Percentiles rank a stretch among this genome's conserved stretches.
phyloP scores from a whole-genome alignment of 2,113 vertebrate genomes.

The Corythoichthys intestinalis region DNA sequence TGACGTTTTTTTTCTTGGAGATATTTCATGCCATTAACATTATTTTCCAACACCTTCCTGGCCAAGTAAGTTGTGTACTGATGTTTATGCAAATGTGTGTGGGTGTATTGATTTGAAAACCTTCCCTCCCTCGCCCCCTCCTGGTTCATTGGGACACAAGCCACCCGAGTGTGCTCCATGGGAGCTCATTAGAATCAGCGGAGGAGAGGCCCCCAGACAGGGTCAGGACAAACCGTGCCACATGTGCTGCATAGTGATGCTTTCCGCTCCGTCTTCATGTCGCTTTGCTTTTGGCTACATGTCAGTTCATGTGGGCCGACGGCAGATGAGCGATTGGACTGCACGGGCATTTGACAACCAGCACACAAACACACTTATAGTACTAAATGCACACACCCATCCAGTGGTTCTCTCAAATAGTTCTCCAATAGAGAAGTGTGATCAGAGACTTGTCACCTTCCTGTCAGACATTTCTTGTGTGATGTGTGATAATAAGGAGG shows the following conservation, averaged over 20 bases:
- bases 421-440: slow-evolving; percentile 2
- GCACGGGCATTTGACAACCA: slow-evolving; percentile 55
- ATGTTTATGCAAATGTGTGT: slow-evolving; percentile 23
- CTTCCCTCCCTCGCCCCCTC: not conserved
- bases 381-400: not conserved
- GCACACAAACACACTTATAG: slow-evolving; percentile 6
- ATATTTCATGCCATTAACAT: not conserved
- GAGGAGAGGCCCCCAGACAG: slow-evolving; percentile 59
- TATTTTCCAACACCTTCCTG: not conserved
- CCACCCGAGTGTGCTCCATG: slow-evolving; percentile 43
- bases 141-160: slow-evolving; percentile 50
- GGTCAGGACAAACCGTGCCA: slow-evolving; percentile 63
- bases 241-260: slow-evolving; percentile 69
- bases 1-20: not conserved
- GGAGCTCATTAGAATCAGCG: slow-evolving; percentile 73
- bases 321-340: slow-evolving; percentile 58
- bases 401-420: not conserved
- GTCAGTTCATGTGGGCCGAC: slow-evolving; percentile 41
- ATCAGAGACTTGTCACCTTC: slow-evolving; percentile 32
- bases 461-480: slow-evolving; percentile 32
- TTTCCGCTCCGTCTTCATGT: slow-evolving; percentile 57
- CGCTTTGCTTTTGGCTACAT: slow-evolving; percentile 37
- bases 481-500: slow-evolving; percentile 41
- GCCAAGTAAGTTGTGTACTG: slow-evolving; percentile 19
- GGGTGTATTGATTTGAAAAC: slow-evolving; percentile 26